Evolutionary conservation across 2,113 vertebrate genomes (phyloP).

Genomic region (Pseudopipra pipra): DNA sequence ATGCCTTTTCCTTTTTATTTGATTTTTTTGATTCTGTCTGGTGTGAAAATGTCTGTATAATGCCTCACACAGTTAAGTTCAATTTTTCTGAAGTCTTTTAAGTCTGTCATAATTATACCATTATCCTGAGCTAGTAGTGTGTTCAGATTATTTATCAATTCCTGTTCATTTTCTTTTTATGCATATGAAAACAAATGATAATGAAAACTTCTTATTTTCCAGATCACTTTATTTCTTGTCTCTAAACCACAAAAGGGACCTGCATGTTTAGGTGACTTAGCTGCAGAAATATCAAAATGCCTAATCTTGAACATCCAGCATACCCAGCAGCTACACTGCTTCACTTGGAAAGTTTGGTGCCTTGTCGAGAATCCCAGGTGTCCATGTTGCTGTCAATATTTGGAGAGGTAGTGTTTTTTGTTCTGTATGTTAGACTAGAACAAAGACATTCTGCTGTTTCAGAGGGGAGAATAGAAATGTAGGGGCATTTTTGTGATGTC

Average conservation of each 20-base stretch:
- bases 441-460: not conserved
- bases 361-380: constrained; percentile 86
- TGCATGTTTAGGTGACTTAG: not conserved
- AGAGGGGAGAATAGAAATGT: not conserved
- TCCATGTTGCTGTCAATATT: constrained; percentile 83
- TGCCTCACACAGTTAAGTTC: not conserved
- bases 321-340: constrained; percentile 76
- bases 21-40: not conserved
- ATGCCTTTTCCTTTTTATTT: not conserved
- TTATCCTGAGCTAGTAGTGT: not conserved
- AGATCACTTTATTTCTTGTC: not conserved
- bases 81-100: not conserved
- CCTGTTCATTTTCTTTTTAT: not conserved
- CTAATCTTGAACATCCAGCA: constrained; percentile 64
- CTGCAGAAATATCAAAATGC: constrained; percentile 57
- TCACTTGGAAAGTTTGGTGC: constrained; percentile 73
- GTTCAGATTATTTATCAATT: not conserved
- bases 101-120: not conserved
- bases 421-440: not conserved
- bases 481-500: not conserved
- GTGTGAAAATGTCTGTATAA: not conserved
- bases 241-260: not conserved
- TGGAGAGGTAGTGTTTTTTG: constrained; percentile 81
- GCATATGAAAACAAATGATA: not conserved
- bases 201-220: not conserved